Conservation (phyloP, 2,888 invertebrate genomes). For the Clistopyga incitator region DNA sequence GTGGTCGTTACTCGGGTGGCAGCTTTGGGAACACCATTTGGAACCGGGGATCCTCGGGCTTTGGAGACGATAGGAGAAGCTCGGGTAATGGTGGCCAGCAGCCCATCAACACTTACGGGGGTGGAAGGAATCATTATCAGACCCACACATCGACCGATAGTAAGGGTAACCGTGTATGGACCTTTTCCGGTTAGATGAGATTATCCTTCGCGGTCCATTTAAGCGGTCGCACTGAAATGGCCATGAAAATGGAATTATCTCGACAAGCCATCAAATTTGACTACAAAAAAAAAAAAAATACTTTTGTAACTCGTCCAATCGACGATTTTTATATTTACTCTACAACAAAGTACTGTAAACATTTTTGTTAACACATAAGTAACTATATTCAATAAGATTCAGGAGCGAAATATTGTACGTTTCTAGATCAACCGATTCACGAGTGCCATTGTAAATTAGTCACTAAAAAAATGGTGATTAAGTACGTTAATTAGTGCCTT, state of each 20-base stretch:
- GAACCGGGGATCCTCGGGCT: constrained; percentile 74
- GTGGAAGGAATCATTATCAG: constrained; percentile 73
- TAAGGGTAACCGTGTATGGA: constrained; percentile 80
- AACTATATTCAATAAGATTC: background rate
- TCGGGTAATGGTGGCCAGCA: constrained; percentile 54
- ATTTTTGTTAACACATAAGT: constrained; percentile 21
- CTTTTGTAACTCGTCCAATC: background rate
- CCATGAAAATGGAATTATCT: background rate
- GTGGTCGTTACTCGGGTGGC: constrained; percentile 58
- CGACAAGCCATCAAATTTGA: background rate
- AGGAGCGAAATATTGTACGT: background rate
- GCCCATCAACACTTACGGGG: constrained; percentile 66
- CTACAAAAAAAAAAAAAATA: background rate
- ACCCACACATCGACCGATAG: constrained; percentile 76
- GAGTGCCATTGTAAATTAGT: constrained; percentile 61
- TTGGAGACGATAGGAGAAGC: constrained; percentile 50
- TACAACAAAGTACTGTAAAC: too few relatives aligned
- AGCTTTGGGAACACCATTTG: constrained; percentile 71
- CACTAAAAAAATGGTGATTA: constrained; percentile 10
- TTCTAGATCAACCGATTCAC: constrained; percentile 38
- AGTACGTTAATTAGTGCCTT: constrained; percentile 57
- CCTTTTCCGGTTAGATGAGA: constrained; percentile 76
- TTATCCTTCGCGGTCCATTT: background rate
- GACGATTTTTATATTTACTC: background rate
- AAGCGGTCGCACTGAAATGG: background rate